These are phyloP conservation scores for Catostylus mosaicus DNA, from an alignment of 30 jellyfish, hydroid and myxozoan species.

Conservation along the genomic window DNA sequence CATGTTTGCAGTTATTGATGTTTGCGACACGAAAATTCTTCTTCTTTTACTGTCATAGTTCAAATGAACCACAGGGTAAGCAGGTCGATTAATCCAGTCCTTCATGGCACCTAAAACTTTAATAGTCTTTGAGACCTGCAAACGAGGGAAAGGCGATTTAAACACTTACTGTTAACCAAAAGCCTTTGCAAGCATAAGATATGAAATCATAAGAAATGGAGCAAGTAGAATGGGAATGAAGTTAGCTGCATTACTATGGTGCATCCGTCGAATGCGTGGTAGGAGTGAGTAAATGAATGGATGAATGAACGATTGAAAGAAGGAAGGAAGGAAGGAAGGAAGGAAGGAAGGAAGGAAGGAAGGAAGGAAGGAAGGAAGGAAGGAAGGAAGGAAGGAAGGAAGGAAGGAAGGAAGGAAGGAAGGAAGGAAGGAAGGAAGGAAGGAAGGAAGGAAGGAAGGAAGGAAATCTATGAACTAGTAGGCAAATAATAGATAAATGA, in stretches of 20 bases:
- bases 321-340: not conserved
- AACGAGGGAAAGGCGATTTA: not conserved
- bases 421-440: not conserved
- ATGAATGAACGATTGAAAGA: not conserved
- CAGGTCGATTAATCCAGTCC: conserved; percentile 29
- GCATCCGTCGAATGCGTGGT: too few relatives aligned
- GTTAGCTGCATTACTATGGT: too few relatives aligned
- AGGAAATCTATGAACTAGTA: not conserved
- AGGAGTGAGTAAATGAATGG: not conserved
- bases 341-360: not conserved
- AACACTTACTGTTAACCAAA: too few relatives aligned
- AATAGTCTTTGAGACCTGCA: not conserved
- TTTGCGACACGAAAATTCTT: not conserved
- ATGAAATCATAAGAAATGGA: too few relatives aligned
- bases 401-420: not conserved
- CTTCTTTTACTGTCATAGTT: not conserved
- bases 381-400: not conserved
- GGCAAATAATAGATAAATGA: too few relatives aligned
- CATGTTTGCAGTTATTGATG: not conserved
- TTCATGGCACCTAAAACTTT: not conserved
- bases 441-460: not conserved
- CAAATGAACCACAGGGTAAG: conserved; percentile 43
- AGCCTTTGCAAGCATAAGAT: too few relatives aligned
- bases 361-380: not conserved
- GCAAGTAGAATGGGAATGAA: too few relatives aligned